phyloP scores from a whole-genome alignment of 2,888 invertebrate species.

The Thera obeliscata region DNA sequence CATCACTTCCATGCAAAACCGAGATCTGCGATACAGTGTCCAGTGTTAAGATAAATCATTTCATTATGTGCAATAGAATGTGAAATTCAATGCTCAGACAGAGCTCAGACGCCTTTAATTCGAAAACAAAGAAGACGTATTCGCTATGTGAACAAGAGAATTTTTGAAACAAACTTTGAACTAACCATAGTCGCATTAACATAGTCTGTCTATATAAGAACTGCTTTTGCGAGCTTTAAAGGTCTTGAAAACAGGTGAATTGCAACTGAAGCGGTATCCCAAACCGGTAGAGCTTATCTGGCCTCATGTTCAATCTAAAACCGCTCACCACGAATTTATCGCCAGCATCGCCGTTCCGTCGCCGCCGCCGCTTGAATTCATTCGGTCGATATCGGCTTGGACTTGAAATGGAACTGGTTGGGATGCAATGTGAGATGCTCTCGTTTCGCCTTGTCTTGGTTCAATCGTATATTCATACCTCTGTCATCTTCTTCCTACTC shows the following conservation, averaged over 20 bases:
- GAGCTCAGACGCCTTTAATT: slow-evolving; percentile 6
- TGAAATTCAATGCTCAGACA: slow-evolving; percentile 21
- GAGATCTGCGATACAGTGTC: slow-evolving; percentile 9
- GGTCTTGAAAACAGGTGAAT: background rate
- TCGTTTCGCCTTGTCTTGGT: slow-evolving; percentile 18
- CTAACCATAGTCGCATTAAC: background rate
- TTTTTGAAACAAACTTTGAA: background rate
- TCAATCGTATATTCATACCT: background rate
- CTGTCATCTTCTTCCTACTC: no score
- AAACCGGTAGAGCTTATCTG: background rate
- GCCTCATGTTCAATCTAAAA: background rate
- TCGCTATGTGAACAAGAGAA: slow-evolving; percentile 1
- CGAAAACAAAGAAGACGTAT: slow-evolving; percentile 2
- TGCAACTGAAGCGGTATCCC: background rate
- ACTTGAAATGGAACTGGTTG: slow-evolving; percentile 14
- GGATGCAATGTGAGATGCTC: slow-evolving; percentile 26
- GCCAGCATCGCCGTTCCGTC: slow-evolving; percentile 18
- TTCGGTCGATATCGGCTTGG: slow-evolving; percentile 32
- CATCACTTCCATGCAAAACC: slow-evolving; percentile 4
- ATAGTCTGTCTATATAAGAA: background rate
- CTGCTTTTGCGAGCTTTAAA: background rate
- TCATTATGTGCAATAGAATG: slow-evolving; percentile 12
- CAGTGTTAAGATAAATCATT: slow-evolving; percentile 18
- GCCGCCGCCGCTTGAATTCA: slow-evolving; percentile 22
- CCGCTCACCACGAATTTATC: slow-evolving; percentile 34